These are phyloP conservation scores for Crocuta crocuta DNA, from an alignment of 2,113 vertebrate genomes.

Conservation along the genomic window DNA sequence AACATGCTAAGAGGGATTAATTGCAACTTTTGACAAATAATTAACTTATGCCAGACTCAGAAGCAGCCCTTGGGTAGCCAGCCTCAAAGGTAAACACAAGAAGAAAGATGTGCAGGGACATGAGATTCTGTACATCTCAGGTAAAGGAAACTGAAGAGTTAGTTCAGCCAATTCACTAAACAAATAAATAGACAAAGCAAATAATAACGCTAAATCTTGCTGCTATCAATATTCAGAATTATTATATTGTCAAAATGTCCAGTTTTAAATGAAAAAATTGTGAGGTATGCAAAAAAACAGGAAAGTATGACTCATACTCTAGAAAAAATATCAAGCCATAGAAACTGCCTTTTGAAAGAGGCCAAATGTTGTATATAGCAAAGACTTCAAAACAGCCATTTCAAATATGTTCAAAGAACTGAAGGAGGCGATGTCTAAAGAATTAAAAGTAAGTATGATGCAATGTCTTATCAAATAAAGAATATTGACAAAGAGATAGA, in stretches of 20 bases:
- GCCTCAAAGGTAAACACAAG: not conserved
- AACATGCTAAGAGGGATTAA: not conserved
- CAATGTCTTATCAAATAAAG: not conserved
- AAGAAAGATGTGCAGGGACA: not conserved
- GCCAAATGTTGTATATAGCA: not conserved
- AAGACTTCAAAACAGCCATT: not conserved
- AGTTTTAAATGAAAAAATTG: not conserved
- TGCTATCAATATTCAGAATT: not conserved
- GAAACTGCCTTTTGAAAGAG: not conserved
- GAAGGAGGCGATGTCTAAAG: not conserved
- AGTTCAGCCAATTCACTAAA: not conserved
- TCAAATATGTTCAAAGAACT: not conserved
- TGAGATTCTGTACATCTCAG: not conserved
- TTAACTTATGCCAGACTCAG: not conserved
- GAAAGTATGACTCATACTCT: not conserved
- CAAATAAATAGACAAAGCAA: not conserved
- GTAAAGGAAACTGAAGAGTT: not conserved
- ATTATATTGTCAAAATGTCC: not conserved
- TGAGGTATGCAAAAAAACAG: not conserved
- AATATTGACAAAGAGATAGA: not conserved
- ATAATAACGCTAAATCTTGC: not conserved
- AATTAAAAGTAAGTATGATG: not conserved
- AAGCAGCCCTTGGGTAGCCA: not conserved
- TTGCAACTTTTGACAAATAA: not conserved
- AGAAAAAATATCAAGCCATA: not conserved